Base-by-base conservation (phyloP, 2,888 invertebrate genomes). In the Spodoptera picta region DNA sequence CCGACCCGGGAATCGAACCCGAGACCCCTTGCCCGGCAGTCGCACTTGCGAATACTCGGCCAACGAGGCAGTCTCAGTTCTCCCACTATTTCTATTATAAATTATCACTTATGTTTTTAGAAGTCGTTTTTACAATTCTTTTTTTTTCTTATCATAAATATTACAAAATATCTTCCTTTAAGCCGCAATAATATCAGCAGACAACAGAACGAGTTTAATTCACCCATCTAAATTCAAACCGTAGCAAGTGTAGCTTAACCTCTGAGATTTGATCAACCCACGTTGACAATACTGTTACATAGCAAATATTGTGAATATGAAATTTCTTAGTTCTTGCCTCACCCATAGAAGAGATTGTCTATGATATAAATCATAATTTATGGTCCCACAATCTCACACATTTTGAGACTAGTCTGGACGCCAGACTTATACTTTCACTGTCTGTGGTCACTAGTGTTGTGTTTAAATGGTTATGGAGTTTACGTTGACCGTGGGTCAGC, bases 361-460 rank as follows among this genome's bases (percentile, higher is more conserved):
- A 44, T 1, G 55, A 47, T 11, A n/a, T 51, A 31, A 47, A 63
- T 69, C 12, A 51, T 69, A 47, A 69, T 67, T 63, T 63, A 62
- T 47, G 4, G 49, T 45, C 19, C 23, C 50, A 45, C 0, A 69
- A 63, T 69, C 62, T 47, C 55, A 55, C 41, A 63, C 10, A 69
- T 50, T 63, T 52, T 52, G 45, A 69, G 47, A 63, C 55, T 45
- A 52, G 52, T 52, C 48, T 52, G 49, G 42, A 52, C 7, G 55
- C 46, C 51, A 44, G 50, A 45, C 59, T 31, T 50, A 51, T 66
- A 70, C 70, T 70, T 70, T 72, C 70, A 57, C 72, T 62, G 52
- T 60, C 56, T 71, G 56, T 69, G 69, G 47, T 52, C 65, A 12
- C 65, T 53, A 14, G 31, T 12, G 11, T 56, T 56, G 68, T 56